Conservation (phyloP, 2,113 vertebrate species). For the Colossoma macropomum region DNA sequence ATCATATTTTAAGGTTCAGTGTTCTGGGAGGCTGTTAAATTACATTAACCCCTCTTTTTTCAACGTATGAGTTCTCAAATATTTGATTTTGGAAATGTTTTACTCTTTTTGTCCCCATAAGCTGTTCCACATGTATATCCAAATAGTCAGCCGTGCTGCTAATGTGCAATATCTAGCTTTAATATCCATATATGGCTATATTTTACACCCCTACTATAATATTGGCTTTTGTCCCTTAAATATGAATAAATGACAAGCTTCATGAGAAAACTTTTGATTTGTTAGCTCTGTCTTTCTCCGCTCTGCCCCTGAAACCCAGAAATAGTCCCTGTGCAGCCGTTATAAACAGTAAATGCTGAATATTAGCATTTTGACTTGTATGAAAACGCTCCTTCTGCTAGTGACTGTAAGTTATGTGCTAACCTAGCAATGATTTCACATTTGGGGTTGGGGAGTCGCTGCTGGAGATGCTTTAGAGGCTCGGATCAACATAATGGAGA, state of each 20-base stretch:
- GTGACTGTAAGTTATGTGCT: conserved; percentile 60
- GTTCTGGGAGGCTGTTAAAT: conserved; percentile 67
- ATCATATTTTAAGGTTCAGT: conserved; percentile 78
- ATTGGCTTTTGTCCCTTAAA: conserved; percentile 49
- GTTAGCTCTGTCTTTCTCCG: conserved; percentile 42
- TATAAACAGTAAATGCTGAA: conserved; percentile 52
- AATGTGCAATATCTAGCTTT: not conserved
- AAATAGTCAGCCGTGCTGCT: not conserved
- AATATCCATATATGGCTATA: conserved; percentile 10
- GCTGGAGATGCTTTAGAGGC: conserved; percentile 64
- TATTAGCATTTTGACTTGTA: conserved; percentile 52
- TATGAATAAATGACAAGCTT: conserved; percentile 28
- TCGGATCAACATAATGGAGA: conserved; percentile 69
- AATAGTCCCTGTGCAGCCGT: conserved; percentile 36
- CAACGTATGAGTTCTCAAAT: conserved; percentile 43
- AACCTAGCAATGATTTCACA: conserved; percentile 50
- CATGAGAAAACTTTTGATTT: conserved; percentile 45
- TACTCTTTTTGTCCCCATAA: not conserved
- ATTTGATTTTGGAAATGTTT: conserved; percentile 50
- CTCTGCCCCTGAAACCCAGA: conserved; percentile 42
- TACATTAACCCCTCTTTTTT: conserved; percentile 60
- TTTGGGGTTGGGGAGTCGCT: conserved; percentile 58
- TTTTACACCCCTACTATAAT: conserved; percentile 19
- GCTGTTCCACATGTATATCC: conserved; percentile 21
- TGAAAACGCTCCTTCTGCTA: conserved; percentile 54